A percentile compares a stretch with the other conserved stretches of the same genome.
These are phyloP conservation scores for Donacobius atricapilla DNA, from an alignment of 2,113 vertebrate genomes.

Conservation along the genomic window DNA sequence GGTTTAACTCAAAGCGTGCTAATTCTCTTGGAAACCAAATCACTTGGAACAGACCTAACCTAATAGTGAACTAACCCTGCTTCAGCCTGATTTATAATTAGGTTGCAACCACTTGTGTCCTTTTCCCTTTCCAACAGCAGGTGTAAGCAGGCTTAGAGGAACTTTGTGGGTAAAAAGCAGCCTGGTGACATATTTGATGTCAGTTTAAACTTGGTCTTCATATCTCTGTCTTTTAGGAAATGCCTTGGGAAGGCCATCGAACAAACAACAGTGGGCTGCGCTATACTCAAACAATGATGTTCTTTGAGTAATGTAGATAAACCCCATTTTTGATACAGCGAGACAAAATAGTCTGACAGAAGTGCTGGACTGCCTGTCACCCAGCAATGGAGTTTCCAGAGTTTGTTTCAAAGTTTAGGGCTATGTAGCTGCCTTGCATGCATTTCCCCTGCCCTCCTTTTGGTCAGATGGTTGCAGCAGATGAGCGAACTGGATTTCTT, in stretches of 20 bases:
- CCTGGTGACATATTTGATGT: not conserved
- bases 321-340: not conserved
- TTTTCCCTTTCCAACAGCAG: not conserved
- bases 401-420: not conserved
- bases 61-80: not conserved
- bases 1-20: not conserved
- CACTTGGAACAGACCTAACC: not conserved
- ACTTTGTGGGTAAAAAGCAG: not conserved
- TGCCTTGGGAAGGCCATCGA: not conserved
- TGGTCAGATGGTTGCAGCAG: not conserved
- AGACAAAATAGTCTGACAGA: constrained; percentile 20
- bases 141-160: not conserved
- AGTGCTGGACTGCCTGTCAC: not conserved
- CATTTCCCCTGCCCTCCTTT: not conserved
- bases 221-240: not conserved
- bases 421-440: not conserved
- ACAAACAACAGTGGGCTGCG: not conserved
- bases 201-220: not conserved
- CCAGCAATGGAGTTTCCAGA: not conserved
- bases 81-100: not conserved
- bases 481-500: not conserved
- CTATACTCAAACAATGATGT: not conserved
- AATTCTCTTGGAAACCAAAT: not conserved
- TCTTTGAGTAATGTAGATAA: not conserved
- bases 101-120: not conserved